Conservation (phyloP, 2,797 vertebrate genomes). For the Clarias platycephalus region DNA sequence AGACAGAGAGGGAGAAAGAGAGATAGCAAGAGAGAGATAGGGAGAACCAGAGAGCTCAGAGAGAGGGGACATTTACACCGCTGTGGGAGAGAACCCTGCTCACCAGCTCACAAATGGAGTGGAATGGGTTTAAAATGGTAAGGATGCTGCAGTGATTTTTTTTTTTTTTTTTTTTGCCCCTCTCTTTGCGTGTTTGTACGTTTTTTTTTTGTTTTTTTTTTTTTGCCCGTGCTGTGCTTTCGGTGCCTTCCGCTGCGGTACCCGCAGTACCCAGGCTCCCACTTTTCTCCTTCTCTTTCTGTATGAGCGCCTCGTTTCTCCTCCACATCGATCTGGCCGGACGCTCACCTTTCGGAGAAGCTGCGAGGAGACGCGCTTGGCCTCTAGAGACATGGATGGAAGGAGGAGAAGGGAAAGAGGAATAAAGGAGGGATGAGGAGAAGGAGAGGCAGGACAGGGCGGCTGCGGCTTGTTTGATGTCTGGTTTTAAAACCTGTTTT, state of each 20-base stretch:
- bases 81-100: constrained; percentile 66
- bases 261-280: constrained; percentile 45
- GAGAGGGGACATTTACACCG: constrained; percentile 59
- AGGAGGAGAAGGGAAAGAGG: constrained; percentile 23
- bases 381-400: constrained; percentile 35
- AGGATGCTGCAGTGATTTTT: constrained; percentile 71
- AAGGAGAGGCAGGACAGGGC: constrained; percentile 48
- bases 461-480: constrained; percentile 49
- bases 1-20: constrained; percentile 55
- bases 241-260: constrained; percentile 55
- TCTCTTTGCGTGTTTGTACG: constrained; percentile 26
- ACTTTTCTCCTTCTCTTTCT: constrained; percentile 18
- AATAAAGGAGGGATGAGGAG: constrained; percentile 30
- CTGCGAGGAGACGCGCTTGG: constrained; percentile 57
- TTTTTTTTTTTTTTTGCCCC: constrained; percentile 28
- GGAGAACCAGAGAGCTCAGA: constrained; percentile 64
- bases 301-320: constrained; percentile 18
- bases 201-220: constrained; percentile 4
- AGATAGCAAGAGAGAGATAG: constrained; percentile 68
- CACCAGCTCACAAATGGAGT: constrained; percentile 97
- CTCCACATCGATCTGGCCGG: constrained; percentile 23
- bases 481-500: constrained; percentile 68
- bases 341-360: constrained; percentile 47
- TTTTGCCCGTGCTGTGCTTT: constrained; percentile 52
- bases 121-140: constrained; percentile 99